phyloP scores from a whole-genome alignment of 1,140 invertebrate species.

The Callitettix versicolor region DNA sequence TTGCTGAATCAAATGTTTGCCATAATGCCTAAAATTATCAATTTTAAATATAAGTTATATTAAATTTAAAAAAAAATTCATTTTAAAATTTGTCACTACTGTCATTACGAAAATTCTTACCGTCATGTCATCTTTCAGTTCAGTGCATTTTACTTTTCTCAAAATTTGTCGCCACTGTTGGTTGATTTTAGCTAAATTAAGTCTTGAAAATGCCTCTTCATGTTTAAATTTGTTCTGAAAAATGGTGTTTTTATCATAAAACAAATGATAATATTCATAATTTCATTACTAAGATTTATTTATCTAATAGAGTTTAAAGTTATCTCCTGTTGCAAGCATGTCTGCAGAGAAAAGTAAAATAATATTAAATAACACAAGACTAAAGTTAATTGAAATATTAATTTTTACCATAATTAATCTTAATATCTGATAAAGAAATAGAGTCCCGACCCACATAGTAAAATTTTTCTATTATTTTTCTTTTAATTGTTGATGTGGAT shows the following conservation, averaged over 20 bases:
- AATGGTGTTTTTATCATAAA: constrained; percentile 13
- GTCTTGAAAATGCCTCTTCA: constrained; percentile 61
- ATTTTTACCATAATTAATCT: too few relatives aligned
- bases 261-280: too few relatives aligned
- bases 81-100: not conserved
- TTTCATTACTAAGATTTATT: too few relatives aligned
- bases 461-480: too few relatives aligned
- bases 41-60: not conserved
- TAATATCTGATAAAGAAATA: too few relatives aligned
- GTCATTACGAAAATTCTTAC: constrained; percentile 30
- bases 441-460: too few relatives aligned
- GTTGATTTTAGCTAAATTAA: constrained; percentile 73
- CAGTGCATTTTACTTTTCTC: constrained; percentile 58
- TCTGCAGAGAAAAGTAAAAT: too few relatives aligned
- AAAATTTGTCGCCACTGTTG: constrained; percentile 68
- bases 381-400: too few relatives aligned
- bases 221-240: constrained; percentile 64
- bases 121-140: constrained; percentile 53
- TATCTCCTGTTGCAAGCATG: too few relatives aligned
- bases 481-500: too few relatives aligned
- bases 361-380: too few relatives aligned
- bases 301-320: too few relatives aligned
- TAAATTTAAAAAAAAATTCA: not conserved
- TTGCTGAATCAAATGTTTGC: constrained; percentile 43
- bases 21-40: constrained; percentile 39